Percentiles rank a stretch among this genome's conserved stretches.
Conservation (phyloP, 2,888 invertebrate genomes). For the Liopterus haemorrhoidalis region DNA sequence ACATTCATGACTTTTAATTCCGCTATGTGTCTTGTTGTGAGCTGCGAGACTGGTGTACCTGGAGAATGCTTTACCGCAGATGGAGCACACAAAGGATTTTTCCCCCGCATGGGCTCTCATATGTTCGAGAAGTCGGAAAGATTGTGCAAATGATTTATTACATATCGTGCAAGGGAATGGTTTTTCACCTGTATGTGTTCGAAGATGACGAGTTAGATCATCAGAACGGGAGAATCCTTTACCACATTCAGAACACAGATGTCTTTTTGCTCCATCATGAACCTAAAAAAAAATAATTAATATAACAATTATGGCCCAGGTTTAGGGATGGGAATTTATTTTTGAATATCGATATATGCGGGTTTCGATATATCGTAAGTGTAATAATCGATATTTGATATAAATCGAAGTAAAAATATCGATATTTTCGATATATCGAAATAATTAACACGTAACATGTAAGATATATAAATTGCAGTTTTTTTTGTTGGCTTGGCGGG, state of each 20-base stretch:
- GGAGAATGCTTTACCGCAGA: conserved; percentile 44
- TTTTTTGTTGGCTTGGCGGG: too few species aligned
- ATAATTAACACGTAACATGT: too few species aligned
- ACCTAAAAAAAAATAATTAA: conserved; percentile 32
- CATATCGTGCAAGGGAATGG: conserved; percentile 44
- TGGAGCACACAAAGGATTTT: conserved; percentile 42
- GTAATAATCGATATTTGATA: too few species aligned
- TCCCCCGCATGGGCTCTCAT: conserved; percentile 44
- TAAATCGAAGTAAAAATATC: too few species aligned
- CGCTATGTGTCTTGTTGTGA: conserved; percentile 44
- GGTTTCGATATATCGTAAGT: too few species aligned
- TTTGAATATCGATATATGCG: too few species aligned
- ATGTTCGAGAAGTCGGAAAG: conserved; percentile 43
- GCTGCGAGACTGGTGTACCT: conserved; percentile 42
- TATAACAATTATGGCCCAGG: not conserved
- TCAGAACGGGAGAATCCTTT: conserved; percentile 44
- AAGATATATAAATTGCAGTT: too few species aligned
- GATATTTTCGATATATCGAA: too few species aligned
- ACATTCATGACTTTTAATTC: conserved; percentile 43
- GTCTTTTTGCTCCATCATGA: conserved; percentile 41
- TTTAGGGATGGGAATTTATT: too few species aligned
- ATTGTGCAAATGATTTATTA: conserved; percentile 42
- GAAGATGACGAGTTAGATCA: conserved; percentile 42
- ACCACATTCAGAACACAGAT: conserved; percentile 44
- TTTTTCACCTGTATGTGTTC: conserved; percentile 45